phyloP scores from a whole-genome alignment of 2,797 vertebrate genomes.

The Centropyge bicolor region DNA sequence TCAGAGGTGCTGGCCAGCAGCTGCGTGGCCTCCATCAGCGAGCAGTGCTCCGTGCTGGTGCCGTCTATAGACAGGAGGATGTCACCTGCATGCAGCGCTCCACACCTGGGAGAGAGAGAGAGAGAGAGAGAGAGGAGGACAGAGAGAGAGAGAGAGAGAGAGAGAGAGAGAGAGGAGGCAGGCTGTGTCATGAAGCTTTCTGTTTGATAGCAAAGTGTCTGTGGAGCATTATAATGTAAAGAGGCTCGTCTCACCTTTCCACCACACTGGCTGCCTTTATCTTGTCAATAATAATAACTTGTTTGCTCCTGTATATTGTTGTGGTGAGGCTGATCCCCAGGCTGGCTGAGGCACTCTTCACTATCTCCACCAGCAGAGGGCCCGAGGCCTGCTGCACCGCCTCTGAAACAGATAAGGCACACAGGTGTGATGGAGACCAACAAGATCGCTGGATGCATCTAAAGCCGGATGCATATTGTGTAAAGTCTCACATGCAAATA shows the following conservation, averaged over 20 bases:
- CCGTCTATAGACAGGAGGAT: conserved; percentile 96
- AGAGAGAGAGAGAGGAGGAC: conserved; percentile 22
- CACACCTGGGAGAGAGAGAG: conserved; percentile 86
- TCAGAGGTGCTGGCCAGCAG: conserved; percentile 91
- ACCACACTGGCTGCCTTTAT: conserved; percentile 96
- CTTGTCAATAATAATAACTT: conserved; percentile 94
- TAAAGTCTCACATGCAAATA: background rate
- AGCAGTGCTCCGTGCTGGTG: conserved; percentile 94
- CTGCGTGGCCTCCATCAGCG: conserved; percentile 94
- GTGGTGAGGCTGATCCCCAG: conserved; percentile 92
- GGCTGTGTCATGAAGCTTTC: conserved; percentile 6
- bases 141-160: conserved; percentile 23
- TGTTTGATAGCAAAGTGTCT: background rate
- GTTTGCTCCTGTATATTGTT: conserved; percentile 90
- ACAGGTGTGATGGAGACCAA: conserved; percentile 25
- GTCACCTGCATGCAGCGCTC: conserved; percentile 91
- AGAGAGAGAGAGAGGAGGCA: background rate
- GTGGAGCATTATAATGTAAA: background rate
- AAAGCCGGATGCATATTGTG: background rate
- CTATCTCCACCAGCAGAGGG: conserved; percentile 95
- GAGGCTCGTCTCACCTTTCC: conserved; percentile 88
- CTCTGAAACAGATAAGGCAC: conserved; percentile 84
- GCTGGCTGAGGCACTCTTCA: conserved; percentile 88
- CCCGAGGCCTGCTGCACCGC: conserved; percentile 91
- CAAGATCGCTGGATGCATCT: conserved; percentile 5